Base-by-base conservation (phyloP, 2,797 vertebrate species). In the Falco columbarius region DNA sequence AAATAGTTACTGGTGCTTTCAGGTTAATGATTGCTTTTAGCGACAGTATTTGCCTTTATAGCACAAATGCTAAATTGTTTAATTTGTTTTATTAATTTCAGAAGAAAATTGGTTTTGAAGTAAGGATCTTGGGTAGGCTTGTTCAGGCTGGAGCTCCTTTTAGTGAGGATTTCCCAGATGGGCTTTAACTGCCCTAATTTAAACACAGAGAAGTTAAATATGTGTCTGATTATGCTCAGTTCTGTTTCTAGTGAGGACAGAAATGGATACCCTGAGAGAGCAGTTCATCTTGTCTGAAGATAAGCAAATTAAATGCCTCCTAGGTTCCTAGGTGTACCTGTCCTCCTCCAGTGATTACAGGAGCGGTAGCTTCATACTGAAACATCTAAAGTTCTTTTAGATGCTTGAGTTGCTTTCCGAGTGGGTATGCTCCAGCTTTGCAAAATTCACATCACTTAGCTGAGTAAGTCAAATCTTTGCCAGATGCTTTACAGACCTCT, bases 81-180 rank as follows among this genome's bases (percentile, higher is more conserved):
- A 36, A 89, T 65, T 65, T 58, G 32, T 49, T 90, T 79, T 22
- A 85, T 79, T 87, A 75, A 55, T 68, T 89, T 66, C 51, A 58
- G 7, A 74, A 59, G 91, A 18, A 82, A 32, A 80, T 73, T 76
- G 67, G 47, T 42, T 79, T 62, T 75, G 81, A 70, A 93, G 67
- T 42, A 24, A n/a, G 67, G 55, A 44, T 61, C 66, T 27, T 3
- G 2, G 73, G 54, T 29, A 44, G 55, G 18, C 49, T 81, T 0
- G 0, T 46, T 52, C 21, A 61, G 82, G 21, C 38, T 38, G 30
- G 27, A 61, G 54, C 42, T 90, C 15, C 65, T 20, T 22, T 51
- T 29, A 9, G 30, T 21, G 42, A 34, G 63, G 24, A 14, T 82
- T 92, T 91, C 81, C 79, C 71, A 49, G 24, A 14, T 54, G 63